Base-by-base conservation (phyloP, 92 coral and sea anemone species). In the Paramuricea clavata region DNA sequence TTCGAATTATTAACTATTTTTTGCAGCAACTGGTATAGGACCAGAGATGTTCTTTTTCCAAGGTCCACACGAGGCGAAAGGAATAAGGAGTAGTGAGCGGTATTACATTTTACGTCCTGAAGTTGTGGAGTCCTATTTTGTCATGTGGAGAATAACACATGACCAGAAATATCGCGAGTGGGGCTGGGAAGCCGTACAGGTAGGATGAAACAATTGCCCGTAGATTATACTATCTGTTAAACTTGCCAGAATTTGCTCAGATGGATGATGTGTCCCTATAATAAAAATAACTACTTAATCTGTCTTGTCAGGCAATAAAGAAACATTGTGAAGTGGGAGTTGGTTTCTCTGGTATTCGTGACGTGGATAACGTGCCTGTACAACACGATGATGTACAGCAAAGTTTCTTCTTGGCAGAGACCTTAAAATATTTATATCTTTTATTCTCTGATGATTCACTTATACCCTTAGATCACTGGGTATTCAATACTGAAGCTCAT, bases 121-220 rank as follows among this genome's bases (percentile, higher is more conserved):
- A 81, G 98, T 95, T 6, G 92, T 95, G 74, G 98, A 95, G 74
- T 94, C 90, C 27, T 94, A 89, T 85, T 95, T 95, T 75, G 95
- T 94, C 62, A 94, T 95, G 98, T 95, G 98, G 98, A 89, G 98
- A 35, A 90, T 81, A 11, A 95, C 98, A 5, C 95, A 93, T 26
- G 98, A 95, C 72, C 92, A 85, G 28, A 95, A 92, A 84, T 95
- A 95, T 81, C 88, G 98, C 31, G 96, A 95, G 49, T 95, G 98
- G 98, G 98, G 98, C 15, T 95, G 98, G 98, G 95, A 95, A 69
- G 98, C 98, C 22, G 94, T 78, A 25, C 98, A 95, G 98, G 98
- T 95, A 35, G 27, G 92, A 74, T 26, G 32, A 28, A 2, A 22
- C 27, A 36, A n/a, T n/a, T n/a, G n/a, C n/a, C n/a, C n/a, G n/a